Evolutionary conservation across 37 sponge, comb jelly and placozoan species (phyloP).

Genomic region (Chondrilla cf. caribensis): DNA sequence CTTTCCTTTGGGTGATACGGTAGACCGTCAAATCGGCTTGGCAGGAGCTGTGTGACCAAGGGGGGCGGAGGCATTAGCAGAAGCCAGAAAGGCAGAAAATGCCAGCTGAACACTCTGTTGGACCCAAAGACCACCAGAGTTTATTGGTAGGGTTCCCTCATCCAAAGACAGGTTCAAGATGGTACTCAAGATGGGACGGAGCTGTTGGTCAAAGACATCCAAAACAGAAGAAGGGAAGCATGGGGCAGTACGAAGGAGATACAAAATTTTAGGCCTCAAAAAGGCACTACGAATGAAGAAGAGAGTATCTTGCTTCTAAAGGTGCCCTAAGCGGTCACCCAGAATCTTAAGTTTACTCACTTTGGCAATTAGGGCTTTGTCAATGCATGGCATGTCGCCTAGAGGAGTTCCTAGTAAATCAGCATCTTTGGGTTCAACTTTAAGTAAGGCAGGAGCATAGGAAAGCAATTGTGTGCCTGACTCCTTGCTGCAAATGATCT

Average conservation of each 20-base stretch:
- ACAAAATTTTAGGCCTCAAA: not conserved
- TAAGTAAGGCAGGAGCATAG: not conserved
- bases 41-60: not conserved
- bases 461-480: not conserved
- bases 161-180: not conserved
- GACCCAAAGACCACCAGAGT: conserved; percentile 7
- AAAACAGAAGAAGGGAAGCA: not conserved
- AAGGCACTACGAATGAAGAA: not conserved
- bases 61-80: not conserved
- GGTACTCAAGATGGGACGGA: not conserved
- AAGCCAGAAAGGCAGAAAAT: conserved; percentile 21
- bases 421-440: not conserved
- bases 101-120: not conserved
- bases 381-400: not conserved
- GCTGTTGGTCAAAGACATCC: not conserved
- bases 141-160: not conserved
- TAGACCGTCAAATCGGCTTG: not conserved
- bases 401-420: not conserved
- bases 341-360: not conserved
- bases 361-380: not conserved
- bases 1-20: not conserved
- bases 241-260: not conserved
- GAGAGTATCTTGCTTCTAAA: not conserved
- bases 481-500: not conserved
- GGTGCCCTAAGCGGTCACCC: not conserved